Evolutionary conservation across 1,140 invertebrate species (phyloP).

Genomic region (Nasonia giraulti): DNA sequence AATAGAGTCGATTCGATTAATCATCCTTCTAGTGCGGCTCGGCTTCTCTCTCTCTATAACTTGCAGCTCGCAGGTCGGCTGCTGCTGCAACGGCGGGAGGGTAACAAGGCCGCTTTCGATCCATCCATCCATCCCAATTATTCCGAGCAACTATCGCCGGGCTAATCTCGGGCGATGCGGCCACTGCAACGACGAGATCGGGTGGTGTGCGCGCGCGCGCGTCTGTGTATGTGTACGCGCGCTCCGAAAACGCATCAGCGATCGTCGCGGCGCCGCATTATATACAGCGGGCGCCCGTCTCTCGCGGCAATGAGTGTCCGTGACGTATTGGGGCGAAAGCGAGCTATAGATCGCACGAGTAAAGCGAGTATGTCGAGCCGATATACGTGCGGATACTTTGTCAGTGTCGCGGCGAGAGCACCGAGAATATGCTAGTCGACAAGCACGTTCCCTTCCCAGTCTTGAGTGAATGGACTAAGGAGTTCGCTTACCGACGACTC

Average conservation of each 20-base stretch:
- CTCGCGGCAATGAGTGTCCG: slow-evolving; percentile 8
- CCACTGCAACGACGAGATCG: background rate
- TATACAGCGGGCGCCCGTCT: background rate
- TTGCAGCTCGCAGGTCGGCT: too few species aligned
- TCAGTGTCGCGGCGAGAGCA: background rate
- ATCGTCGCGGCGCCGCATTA: background rate
- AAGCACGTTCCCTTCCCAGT: background rate
- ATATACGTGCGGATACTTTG: background rate
- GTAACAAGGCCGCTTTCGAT: too few species aligned
- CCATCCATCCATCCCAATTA: slow-evolving; percentile 48
- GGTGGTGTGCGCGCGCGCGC: background rate
- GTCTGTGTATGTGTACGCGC: background rate
- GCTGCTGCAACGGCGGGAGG: too few species aligned
- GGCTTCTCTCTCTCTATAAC: background rate
- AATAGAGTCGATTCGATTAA: slow-evolving; percentile 50
- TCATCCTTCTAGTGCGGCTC: slow-evolving; percentile 15
- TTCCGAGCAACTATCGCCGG: slow-evolving; percentile 16
- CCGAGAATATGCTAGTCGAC: background rate
- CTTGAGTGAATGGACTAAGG: too few species aligned
- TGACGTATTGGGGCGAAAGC: slow-evolving; percentile 10
- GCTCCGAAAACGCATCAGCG: slow-evolving; percentile 21
- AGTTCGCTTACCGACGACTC: too few species aligned
- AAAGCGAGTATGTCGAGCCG: background rate
- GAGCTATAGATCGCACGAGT: background rate
- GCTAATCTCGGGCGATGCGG: slow-evolving; percentile 36